Percentiles rank a stretch among this genome's conserved stretches.
Conservation (phyloP, 1,140 invertebrate species). For the Caenorhabditis remanei region DNA sequence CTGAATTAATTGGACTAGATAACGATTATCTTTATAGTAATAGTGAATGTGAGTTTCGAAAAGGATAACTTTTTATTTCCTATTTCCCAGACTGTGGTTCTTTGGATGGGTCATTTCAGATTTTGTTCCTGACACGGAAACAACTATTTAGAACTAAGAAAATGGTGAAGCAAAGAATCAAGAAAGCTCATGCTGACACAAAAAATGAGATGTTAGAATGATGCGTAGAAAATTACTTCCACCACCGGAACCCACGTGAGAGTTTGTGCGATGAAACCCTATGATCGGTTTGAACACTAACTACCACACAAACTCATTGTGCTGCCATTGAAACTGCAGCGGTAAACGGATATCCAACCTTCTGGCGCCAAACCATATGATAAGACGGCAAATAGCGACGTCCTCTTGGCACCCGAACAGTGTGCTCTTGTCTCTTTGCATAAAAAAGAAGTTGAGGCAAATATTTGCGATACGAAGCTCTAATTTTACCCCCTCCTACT, state of each 20-base stretch:
- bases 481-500: slow-evolving; percentile 6
- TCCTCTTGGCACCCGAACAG: slow-evolving; percentile 50
- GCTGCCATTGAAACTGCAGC: not conserved
- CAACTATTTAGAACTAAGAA: no score
- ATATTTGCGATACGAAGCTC: slow-evolving; percentile 34
- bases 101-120: no score
- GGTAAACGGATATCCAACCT: slow-evolving; percentile 27
- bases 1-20: not conserved
- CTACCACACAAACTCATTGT: not conserved
- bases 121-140: no score
- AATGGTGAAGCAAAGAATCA: no score
- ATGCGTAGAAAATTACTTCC: no score
- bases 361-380: slow-evolving; percentile 47
- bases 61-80: no score
- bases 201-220: no score
- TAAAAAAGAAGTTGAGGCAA: slow-evolving; percentile 32
- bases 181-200: no score
- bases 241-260: not conserved
- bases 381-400: slow-evolving; percentile 10
- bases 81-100: no score
- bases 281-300: slow-evolving; percentile 8
- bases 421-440: slow-evolving; percentile 3
- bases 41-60: no score
- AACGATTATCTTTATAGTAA: not conserved
- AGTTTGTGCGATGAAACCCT: not conserved